A percentile compares a stretch with the other conserved stretches of the same genome.
These are phyloP conservation scores for Zaprionus nigranus DNA, from an alignment of 1,140 invertebrate species.

Conservation along the genomic window DNA sequence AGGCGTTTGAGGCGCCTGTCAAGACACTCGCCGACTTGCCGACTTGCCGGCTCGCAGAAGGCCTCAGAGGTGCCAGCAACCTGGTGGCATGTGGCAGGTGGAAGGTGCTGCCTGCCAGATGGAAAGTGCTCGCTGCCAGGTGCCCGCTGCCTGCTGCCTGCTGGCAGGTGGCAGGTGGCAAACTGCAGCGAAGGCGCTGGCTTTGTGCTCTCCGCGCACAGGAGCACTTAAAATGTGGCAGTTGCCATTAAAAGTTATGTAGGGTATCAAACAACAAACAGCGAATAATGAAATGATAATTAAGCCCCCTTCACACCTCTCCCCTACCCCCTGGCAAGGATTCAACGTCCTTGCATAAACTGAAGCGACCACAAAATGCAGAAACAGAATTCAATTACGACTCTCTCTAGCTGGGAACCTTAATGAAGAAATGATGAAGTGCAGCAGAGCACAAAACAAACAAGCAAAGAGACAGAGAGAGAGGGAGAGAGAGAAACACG, in stretches of 20 bases:
- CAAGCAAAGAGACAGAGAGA: constrained; percentile 17
- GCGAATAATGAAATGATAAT: constrained; percentile 77
- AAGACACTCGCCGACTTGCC: constrained; percentile 22
- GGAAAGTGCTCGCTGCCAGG: neutral
- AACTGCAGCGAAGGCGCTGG: neutral
- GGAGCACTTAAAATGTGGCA: constrained; percentile 63
- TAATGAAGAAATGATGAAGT: constrained; percentile 80
- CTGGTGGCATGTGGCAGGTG: neutral
- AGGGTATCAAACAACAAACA: constrained; percentile 53
- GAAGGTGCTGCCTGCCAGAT: constrained; percentile 7
- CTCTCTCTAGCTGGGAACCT: neutral
- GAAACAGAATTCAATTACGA: constrained; percentile 73
- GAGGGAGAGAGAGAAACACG: neutral
- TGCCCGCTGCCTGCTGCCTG: neutral
- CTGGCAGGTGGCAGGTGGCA: neutral
- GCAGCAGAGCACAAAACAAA: constrained; percentile 57
- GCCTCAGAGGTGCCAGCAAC: constrained; percentile 29
- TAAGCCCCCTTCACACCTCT: constrained; percentile 28
- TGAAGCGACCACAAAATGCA: constrained; percentile 74
- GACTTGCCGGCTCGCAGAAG: neutral
- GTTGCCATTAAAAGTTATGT: constrained; percentile 74
- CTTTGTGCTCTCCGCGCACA: constrained; percentile 1
- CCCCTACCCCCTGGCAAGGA: constrained; percentile 2
- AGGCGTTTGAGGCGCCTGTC: constrained; percentile 30
- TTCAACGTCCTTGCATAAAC: constrained; percentile 55